A percentile compares a stretch with the other conserved stretches of the same genome.
Conservation (phyloP, 2,113 vertebrate species). For the Ramphastos sulfuratus region DNA sequence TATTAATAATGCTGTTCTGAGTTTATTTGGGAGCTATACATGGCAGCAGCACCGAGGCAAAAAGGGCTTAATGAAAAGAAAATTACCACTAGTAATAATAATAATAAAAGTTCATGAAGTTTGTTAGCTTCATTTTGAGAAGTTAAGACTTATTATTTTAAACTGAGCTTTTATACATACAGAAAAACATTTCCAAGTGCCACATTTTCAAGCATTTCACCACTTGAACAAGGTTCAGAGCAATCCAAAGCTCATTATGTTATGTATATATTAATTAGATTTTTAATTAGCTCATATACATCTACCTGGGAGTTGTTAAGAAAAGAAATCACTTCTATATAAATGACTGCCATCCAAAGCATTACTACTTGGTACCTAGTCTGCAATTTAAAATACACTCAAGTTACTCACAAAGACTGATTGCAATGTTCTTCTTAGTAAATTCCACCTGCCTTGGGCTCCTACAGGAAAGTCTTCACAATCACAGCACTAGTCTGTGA, state of each 20-base stretch:
- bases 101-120: accelerated
- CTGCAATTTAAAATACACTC: accelerated
- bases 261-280: not conserved
- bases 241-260: not conserved
- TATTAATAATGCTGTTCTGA: slow-evolving; percentile 25
- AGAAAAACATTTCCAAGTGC: not conserved
- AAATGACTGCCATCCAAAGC: not conserved
- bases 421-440: not conserved
- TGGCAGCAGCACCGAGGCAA: not conserved
- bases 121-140: not conserved
- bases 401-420: not conserved
- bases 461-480: not conserved
- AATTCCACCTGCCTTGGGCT: not conserved
- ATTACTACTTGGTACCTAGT: not conserved
- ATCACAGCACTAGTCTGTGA: not conserved
- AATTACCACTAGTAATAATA: too few relatives aligned
- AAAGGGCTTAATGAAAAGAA: not conserved
- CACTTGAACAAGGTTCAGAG: not conserved
- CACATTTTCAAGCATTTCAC: not conserved
- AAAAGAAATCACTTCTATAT: not conserved
- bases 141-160: not conserved
- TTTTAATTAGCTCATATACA: not conserved
- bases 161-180: not conserved
- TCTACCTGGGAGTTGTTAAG: not conserved
- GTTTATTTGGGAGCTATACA: not conserved